Conservation (phyloP, 2,888 invertebrate species). For the Taenaris catops region DNA sequence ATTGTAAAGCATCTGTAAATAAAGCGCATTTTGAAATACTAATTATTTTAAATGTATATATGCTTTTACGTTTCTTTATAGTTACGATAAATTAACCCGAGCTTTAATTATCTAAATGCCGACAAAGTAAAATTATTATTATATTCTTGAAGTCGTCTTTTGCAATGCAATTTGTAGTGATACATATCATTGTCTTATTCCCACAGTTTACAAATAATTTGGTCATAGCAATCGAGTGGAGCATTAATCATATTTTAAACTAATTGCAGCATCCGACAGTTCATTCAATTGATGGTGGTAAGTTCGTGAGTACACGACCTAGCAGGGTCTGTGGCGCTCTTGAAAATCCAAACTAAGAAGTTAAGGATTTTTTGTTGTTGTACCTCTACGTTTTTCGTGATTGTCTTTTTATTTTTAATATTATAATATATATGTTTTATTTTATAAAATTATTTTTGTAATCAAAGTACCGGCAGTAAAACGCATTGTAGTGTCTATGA, state of each 20-base stretch:
- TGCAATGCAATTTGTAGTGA: constrained; percentile 18
- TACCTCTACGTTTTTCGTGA: too few species aligned
- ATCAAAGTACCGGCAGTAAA: constrained; percentile 16
- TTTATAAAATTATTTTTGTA: too few species aligned
- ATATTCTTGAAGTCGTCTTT: constrained; percentile 14
- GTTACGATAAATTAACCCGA: neutral
- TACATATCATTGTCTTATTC: constrained; percentile 22
- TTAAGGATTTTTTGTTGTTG: too few species aligned
- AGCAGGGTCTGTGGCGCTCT: constrained; percentile 35
- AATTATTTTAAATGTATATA: too few species aligned
- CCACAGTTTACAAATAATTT: constrained; percentile 28
- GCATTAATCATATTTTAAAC: constrained; percentile 31
- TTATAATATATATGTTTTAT: too few species aligned
- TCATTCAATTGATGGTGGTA: constrained; percentile 18
- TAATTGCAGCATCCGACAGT: constrained; percentile 28
- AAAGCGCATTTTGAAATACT: too few species aligned
- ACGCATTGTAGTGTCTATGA: constrained; percentile 34
- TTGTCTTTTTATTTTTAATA: too few species aligned
- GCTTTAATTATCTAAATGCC: constrained; percentile 5
- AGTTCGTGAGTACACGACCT: constrained; percentile 26
- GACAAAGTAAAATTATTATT: constrained; percentile 6
- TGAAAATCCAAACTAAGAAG: neutral
- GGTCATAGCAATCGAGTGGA: constrained; percentile 26
- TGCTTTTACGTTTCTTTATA: too few species aligned
- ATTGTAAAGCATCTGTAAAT: too few species aligned